phyloP scores from a whole-genome alignment of 2,888 invertebrate species.

The Lochmaea capreae region DNA sequence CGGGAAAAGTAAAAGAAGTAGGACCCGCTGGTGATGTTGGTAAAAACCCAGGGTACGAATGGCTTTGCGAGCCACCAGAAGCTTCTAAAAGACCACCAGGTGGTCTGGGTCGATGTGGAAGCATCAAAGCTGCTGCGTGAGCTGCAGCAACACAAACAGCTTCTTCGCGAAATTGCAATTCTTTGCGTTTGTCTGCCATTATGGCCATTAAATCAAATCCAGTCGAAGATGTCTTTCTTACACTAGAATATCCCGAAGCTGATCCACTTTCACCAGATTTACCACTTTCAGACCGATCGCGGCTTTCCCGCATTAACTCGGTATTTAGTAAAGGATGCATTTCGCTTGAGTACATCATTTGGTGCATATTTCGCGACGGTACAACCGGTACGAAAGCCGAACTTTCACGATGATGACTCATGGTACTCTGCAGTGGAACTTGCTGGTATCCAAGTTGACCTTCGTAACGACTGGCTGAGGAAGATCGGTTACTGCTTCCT shows the following conservation, averaged over 20 bases:
- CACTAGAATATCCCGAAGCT: constrained; percentile 37
- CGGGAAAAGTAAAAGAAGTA: constrained; percentile 78
- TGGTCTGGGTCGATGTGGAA: constrained; percentile 69
- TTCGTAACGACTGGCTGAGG: constrained; percentile 66
- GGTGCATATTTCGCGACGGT: constrained; percentile 80
- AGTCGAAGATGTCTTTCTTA: constrained; percentile 48
- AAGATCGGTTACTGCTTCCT: constrained; percentile 72
- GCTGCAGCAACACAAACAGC: constrained; percentile 68
- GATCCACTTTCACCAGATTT: constrained; percentile 43
- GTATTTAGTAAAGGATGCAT: constrained; percentile 73
- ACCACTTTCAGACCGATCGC: constrained; percentile 52
- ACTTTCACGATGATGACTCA: constrained; percentile 75
- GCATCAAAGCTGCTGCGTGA: constrained; percentile 69
- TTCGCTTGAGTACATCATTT: constrained; percentile 78
- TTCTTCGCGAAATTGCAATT: constrained; percentile 79
- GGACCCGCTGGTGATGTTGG: constrained; percentile 76
- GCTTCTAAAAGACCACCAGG: constrained; percentile 70
- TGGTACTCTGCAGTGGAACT: constrained; percentile 48
- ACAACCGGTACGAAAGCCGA: constrained; percentile 91
- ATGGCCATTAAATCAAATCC: constrained; percentile 87
- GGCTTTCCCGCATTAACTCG: constrained; percentile 70
- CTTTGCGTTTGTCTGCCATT: constrained; percentile 91
- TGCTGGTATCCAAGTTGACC: constrained; percentile 59
- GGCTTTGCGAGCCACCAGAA: constrained; percentile 58
- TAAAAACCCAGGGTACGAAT: constrained; percentile 71